These are phyloP conservation scores for Salvelinus namaycush DNA, from an alignment of 2,113 vertebrate species.

Conservation along the genomic window DNA sequence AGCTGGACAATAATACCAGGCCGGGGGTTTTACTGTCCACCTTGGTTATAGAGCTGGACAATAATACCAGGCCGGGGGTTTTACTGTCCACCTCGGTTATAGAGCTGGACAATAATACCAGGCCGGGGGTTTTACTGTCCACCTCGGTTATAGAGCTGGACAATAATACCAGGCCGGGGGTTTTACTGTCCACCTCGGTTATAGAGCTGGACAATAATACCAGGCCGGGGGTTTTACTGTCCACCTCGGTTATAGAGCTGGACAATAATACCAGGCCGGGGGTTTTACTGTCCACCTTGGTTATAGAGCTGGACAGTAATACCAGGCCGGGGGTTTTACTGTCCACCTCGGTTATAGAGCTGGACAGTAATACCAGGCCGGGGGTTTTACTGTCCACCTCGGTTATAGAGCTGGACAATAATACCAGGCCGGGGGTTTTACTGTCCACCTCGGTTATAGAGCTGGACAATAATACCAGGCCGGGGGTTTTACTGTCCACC, in stretches of 20 bases:
- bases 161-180: slow-evolving; percentile 51
- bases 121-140: slow-evolving; percentile 59
- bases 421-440: slow-evolving; percentile 54
- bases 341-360: slow-evolving; percentile 58
- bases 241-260: slow-evolving; percentile 51
- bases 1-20: slow-evolving; percentile 58
- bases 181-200: slow-evolving; percentile 65
- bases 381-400: slow-evolving; percentile 61
- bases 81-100: slow-evolving; percentile 63
- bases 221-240: slow-evolving; percentile 58
- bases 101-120: slow-evolving; percentile 58
- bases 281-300: slow-evolving; percentile 62
- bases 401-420: slow-evolving; percentile 59
- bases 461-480: slow-evolving; percentile 57
- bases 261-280: slow-evolving; percentile 55
- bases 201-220: slow-evolving; percentile 58
- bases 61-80: slow-evolving; percentile 48
- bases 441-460: slow-evolving; percentile 59
- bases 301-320: slow-evolving; percentile 61
- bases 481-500: slow-evolving; percentile 60
- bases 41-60: slow-evolving; percentile 58
- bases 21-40: slow-evolving; percentile 59
- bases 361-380: slow-evolving; percentile 56
- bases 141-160: slow-evolving; percentile 54
- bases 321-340: slow-evolving; percentile 53